A percentile compares a stretch with the other conserved stretches of the same genome.
phyloP scores from a whole-genome alignment of 1,140 invertebrate species.

The Diploscapter pachys region DNA sequence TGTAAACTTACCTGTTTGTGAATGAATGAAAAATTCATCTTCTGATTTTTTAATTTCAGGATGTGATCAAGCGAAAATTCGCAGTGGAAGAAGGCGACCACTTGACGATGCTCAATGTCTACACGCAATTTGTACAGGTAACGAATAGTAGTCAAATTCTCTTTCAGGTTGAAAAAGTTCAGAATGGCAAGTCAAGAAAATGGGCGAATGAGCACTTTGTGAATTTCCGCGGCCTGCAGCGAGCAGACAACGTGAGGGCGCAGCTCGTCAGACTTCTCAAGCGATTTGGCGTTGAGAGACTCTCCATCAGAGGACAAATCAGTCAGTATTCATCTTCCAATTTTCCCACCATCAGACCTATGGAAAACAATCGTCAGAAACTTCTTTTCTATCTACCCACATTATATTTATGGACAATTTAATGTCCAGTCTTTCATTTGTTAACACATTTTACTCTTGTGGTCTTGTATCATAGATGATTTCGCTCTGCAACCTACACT shows the following conservation, averaged over 20 bases:
- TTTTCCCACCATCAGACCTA: no score
- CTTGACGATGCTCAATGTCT: conserved; percentile 85
- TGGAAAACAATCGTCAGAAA: no score
- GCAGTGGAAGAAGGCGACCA: conserved; percentile 92
- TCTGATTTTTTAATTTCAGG: conserved; percentile 38
- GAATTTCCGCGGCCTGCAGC: conserved; percentile 78
- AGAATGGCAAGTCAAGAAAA: conserved; percentile 69
- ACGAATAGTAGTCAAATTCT: no score
- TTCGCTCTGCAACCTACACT: no score
- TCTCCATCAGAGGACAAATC: conserved; percentile 69
- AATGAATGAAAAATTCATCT: background rate
- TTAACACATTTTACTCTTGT: no score
- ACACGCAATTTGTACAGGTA: conserved; percentile 71
- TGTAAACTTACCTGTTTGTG: no score
- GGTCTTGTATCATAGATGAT: no score
- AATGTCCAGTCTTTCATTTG: no score
- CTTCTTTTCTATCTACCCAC: no score
- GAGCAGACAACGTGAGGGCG: conserved; percentile 74
- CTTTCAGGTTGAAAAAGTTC: conserved; percentile 16
- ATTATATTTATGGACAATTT: no score
- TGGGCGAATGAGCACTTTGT: conserved; percentile 86
- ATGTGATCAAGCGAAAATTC: conserved; percentile 74
- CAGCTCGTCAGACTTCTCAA: conserved; percentile 71
- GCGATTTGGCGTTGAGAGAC: conserved; percentile 69
- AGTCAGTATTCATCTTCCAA: conserved; percentile 16